Evolutionary conservation across 2,888 invertebrate species (phyloP).

Genomic region (Willowsia nigromaculata): DNA sequence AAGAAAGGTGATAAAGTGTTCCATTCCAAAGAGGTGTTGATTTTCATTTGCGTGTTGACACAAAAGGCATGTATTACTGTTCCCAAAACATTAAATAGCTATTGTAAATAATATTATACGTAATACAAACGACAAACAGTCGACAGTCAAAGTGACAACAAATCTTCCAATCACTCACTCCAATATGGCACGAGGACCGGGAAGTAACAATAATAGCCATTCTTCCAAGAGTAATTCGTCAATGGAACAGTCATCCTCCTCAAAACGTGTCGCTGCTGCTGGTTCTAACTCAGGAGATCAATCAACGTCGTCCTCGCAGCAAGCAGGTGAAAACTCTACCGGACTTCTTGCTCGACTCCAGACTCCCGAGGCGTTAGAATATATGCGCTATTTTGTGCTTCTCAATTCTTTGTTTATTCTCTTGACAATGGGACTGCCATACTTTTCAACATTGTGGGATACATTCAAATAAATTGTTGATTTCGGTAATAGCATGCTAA

Average conservation of each 20-base stretch:
- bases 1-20: too few relatives aligned
- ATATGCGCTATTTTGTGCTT: constrained; percentile 76
- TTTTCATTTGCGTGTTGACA: too few relatives aligned
- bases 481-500: not conserved
- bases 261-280: not conserved
- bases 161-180: constrained; percentile 32
- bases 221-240: constrained; percentile 53
- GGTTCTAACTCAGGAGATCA: constrained; percentile 20
- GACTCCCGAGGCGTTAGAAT: constrained; percentile 75
- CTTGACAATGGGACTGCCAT: constrained; percentile 56
- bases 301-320: constrained; percentile 12
- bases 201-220: constrained; percentile 13
- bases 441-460: constrained; percentile 46
- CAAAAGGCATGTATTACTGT: too few relatives aligned
- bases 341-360: constrained; percentile 69
- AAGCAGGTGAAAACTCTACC: constrained; percentile 55
- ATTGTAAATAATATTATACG: too few relatives aligned
- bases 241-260: constrained; percentile 43
- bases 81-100: too few relatives aligned
- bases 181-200: constrained; percentile 50
- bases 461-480: too few relatives aligned
- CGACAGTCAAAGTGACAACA: not conserved
- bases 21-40: too few relatives aligned
- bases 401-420: constrained; percentile 73
- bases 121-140: not conserved